Percentiles rank a stretch among this genome's conserved stretches.
Evolutionary conservation across 2,797 vertebrate genomes (phyloP).

Genomic region (Chloroceryle inda): DNA sequence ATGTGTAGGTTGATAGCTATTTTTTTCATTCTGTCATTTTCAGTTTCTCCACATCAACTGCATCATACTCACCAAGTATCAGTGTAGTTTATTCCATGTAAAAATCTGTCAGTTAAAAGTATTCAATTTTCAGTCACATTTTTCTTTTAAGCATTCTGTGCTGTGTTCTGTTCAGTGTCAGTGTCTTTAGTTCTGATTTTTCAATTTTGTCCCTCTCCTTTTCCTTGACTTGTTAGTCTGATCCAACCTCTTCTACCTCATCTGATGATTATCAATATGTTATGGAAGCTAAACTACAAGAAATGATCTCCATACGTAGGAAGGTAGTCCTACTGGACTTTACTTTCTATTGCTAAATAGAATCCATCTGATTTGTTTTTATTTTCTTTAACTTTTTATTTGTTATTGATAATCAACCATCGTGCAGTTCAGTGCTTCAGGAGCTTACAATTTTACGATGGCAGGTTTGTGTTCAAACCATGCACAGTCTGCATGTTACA

Average conservation of each 20-base stretch:
- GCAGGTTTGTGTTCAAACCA: constrained; percentile 88
- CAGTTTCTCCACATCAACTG: constrained; percentile 72
- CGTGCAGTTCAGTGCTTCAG: constrained; percentile 86
- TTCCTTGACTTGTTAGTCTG: constrained; percentile 91
- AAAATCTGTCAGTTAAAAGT: constrained; percentile 77
- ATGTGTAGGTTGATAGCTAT: constrained; percentile 79
- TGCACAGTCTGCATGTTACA: constrained; percentile 89
- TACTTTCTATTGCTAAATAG: constrained; percentile 90
- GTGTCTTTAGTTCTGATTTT: constrained; percentile 90
- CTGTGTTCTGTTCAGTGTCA: constrained; percentile 84
- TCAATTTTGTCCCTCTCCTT: constrained; percentile 94
- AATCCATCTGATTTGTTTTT: constrained; percentile 86
- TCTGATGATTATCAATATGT: constrained; percentile 98
- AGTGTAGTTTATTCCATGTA: constrained; percentile 78
- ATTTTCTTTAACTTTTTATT: constrained; percentile 71
- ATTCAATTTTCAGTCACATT: constrained; percentile 79
- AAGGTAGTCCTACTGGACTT: constrained; percentile 95
- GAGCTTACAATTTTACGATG: constrained; percentile 84
- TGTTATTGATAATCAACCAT: constrained; percentile 89
- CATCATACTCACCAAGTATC: constrained; percentile 75
- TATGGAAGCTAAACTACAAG: constrained; percentile 98
- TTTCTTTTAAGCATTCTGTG: constrained; percentile 88
- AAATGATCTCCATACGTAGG: constrained; percentile 98
- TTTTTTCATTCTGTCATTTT: constrained; percentile 79
- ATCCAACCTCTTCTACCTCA: constrained; percentile 95